Percentiles rank a stretch among this genome's conserved stretches.
Evolutionary conservation across 64 coral and sea anemone genomes (phyloP).

Genomic region (Actinia equina): DNA sequence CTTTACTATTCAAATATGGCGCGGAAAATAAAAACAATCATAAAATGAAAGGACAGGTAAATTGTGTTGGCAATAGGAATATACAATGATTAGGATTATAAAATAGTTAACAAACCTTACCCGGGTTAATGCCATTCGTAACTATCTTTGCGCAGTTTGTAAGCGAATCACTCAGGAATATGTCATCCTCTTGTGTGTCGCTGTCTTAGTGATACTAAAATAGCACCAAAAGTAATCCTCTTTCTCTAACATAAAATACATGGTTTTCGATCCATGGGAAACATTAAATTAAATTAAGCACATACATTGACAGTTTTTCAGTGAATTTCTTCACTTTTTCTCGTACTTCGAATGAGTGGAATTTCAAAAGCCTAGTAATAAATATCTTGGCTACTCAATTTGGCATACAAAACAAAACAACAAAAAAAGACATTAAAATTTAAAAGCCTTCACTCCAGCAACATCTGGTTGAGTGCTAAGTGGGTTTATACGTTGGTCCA

Average conservation of each 20-base stretch:
- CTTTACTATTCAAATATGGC: not conserved
- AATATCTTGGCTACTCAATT: conserved; percentile 15
- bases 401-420: conserved; percentile 21
- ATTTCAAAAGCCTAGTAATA: not conserved
- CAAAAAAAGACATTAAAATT: conserved; percentile 25
- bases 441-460: conserved; percentile 6
- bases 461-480: conserved; percentile 9
- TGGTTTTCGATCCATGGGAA: not conserved
- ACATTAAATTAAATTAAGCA: not conserved
- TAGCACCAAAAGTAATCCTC: not conserved
- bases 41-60: not conserved
- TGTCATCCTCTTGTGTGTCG: not conserved
- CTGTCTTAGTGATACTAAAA: not conserved
- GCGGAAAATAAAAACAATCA: not conserved
- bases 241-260: not conserved
- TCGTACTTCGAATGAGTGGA: not conserved
- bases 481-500: not conserved
- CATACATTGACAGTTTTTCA: not conserved
- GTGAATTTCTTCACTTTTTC: not conserved
- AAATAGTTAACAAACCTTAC: conserved; percentile 6
- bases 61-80: not conserved
- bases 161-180: not conserved
- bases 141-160: not conserved
- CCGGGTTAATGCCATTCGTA: conserved; percentile 2
- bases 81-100: not conserved